Conservation (phyloP, 1,140 invertebrate species). For the Atta cephalotes region DNA sequence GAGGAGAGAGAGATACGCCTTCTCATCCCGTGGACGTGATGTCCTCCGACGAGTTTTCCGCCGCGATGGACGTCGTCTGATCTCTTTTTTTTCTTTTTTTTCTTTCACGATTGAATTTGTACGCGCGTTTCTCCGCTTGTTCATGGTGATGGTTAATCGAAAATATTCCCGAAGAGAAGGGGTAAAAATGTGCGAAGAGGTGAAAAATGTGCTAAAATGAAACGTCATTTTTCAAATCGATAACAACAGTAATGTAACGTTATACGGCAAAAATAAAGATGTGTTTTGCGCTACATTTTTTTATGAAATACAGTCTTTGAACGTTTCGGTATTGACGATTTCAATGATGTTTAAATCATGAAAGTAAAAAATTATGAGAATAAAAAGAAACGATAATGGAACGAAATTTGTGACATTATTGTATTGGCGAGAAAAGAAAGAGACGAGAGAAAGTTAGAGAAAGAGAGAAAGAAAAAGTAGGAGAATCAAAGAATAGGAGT, state of each 20-base stretch:
- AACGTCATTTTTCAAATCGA: slow-evolving; percentile 19
- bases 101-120: neutral
- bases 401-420: neutral
- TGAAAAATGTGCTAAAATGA: neutral
- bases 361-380: neutral
- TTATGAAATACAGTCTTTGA: neutral
- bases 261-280: neutral
- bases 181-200: neutral
- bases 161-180: neutral
- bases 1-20: slow-evolving; percentile 61
- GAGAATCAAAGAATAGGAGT: slow-evolving; percentile 67
- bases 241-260: neutral
- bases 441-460: neutral
- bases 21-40: slow-evolving; percentile 53
- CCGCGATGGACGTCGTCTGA: slow-evolving; percentile 43
- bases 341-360: slow-evolving; percentile 9
- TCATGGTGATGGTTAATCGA: slow-evolving; percentile 16
- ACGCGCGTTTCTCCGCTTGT: neutral
- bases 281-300: neutral
- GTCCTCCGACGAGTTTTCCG: slow-evolving; percentile 52
- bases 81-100: slow-evolving; percentile 18
- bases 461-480: slow-evolving; percentile 24
- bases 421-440: neutral
- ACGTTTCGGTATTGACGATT: slow-evolving; percentile 8
- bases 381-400: neutral